A percentile compares a stretch with the other conserved stretches of the same genome.
These are phyloP conservation scores for Timandra comae DNA, from an alignment of 2,888 invertebrate genomes.

Conservation along the genomic window DNA sequence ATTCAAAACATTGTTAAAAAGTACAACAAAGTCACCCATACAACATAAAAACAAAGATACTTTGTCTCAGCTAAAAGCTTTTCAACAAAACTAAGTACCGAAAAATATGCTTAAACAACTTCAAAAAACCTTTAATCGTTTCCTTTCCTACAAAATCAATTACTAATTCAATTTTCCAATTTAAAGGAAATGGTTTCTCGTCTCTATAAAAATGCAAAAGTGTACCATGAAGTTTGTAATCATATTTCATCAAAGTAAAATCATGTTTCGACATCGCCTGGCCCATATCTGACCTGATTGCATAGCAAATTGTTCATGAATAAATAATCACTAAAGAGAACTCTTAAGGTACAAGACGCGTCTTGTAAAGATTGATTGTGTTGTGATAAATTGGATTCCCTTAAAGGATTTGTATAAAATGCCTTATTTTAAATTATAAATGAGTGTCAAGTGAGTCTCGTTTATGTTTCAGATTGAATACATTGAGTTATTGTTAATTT, in stretches of 20 bases:
- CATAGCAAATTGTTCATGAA: slow-evolving; percentile 74
- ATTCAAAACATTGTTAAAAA: too few species aligned
- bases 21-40: too few species aligned
- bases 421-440: slow-evolving; percentile 17
- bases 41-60: too few species aligned
- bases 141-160: slow-evolving; percentile 6
- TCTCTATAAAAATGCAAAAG: slow-evolving; percentile 53
- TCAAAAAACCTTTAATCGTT: slow-evolving; percentile 1
- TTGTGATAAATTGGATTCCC: slow-evolving; percentile 20
- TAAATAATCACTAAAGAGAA: slow-evolving; percentile 57
- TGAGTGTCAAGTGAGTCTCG: slow-evolving; percentile 12
- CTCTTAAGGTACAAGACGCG: slow-evolving; percentile 14
- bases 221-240: slow-evolving; percentile 48
- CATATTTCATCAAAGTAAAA: slow-evolving; percentile 64
- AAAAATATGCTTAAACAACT: too few species aligned
- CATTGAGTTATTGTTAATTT: too few species aligned
- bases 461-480: slow-evolving; percentile 4
- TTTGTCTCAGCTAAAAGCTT: too few species aligned
- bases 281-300: slow-evolving; percentile 65
- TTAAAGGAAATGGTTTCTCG: slow-evolving; percentile 21
- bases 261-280: slow-evolving; percentile 54
- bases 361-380: slow-evolving; percentile 20
- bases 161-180: slow-evolving; percentile 11
- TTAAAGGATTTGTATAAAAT: slow-evolving; percentile 14
- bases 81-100: too few species aligned